A percentile compares a stretch with the other conserved stretches of the same genome.
Conservation (phyloP, 2,888 invertebrate species). For the Toxonevra muliebris region DNA sequence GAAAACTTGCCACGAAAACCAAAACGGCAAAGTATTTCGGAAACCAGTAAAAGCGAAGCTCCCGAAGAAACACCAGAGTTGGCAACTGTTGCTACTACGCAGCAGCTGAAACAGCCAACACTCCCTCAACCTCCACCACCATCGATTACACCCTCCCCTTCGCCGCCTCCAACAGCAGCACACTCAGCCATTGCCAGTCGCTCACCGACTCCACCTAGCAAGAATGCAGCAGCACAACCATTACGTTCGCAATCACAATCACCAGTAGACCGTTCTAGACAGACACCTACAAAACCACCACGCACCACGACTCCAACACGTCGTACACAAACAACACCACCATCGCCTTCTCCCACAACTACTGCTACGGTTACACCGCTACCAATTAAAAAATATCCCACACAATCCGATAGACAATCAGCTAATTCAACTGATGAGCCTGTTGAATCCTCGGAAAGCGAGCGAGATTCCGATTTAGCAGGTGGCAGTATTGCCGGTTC, state of each 20-base stretch:
- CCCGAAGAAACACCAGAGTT: slow-evolving; percentile 37
- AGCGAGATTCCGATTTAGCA: slow-evolving; percentile 72
- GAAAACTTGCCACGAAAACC: slow-evolving; percentile 58
- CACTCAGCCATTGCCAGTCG: slow-evolving; percentile 9
- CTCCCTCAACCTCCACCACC: slow-evolving; percentile 48
- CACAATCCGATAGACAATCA: slow-evolving; percentile 51
- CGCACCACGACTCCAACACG: slow-evolving; percentile 44
- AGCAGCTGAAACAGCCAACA: slow-evolving; percentile 45
- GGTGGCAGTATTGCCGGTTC: slow-evolving; percentile 45
- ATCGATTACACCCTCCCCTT: slow-evolving; percentile 42
- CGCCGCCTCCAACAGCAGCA: slow-evolving; percentile 29
- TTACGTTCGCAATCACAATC: slow-evolving; percentile 46
- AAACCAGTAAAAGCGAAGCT: slow-evolving; percentile 19
- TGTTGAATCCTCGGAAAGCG: slow-evolving; percentile 75
- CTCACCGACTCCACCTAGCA: slow-evolving; percentile 22
- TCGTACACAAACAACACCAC: slow-evolving; percentile 32
- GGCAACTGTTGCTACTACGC: slow-evolving; percentile 24
- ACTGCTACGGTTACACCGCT: slow-evolving; percentile 25
- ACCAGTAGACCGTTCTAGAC: slow-evolving; percentile 42
- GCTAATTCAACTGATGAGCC: slow-evolving; percentile 66
- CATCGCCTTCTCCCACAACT: slow-evolving; percentile 27
- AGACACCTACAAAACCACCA: slow-evolving; percentile 47
- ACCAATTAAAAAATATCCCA: slow-evolving; percentile 28
- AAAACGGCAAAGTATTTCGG: slow-evolving; percentile 51
- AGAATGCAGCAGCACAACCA: slow-evolving; percentile 33